Evolutionary conservation across 2,113 vertebrate species (phyloP), one percentile per base, ranked within the genome.

Genomic region (Salvelinus alpinus): DNA sequence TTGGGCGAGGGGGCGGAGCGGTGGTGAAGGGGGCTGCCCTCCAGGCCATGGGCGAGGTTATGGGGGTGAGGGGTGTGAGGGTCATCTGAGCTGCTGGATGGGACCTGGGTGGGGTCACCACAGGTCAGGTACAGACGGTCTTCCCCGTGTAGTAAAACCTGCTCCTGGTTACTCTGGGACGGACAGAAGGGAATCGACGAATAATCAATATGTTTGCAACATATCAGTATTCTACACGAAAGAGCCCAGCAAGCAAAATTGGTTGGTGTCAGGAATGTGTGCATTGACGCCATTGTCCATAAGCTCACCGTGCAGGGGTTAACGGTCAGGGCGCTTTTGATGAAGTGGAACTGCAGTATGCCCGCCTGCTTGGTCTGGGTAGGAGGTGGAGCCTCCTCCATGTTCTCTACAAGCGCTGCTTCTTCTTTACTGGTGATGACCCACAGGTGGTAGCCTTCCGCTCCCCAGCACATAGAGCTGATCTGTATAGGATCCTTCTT

Each of bases 391-490:
- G 38, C 38, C 72, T 73, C 90, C 76, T 84, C 66, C 84, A 89
- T 87, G 74, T 74, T 72, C 22, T 90, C 89, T 74, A 76, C 64
- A 34, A 89, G 90, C 72, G 78, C 64, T 64, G 76, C 86, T 38
- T 88, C 88, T 76, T 82, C 92, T 73, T 89, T 91, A 73, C 92
- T 91, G 80, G 95, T 91, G 76, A 99, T 92, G 77, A 96, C 97
- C 98, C 98, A 99, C 1, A 99, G 89, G 77, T 99, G 95, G 88
- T 99, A 99, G 1, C 98, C 98, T 92, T 99, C 97, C 77, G 97
- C 95, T 88, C 98, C 98, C 98, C 98, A 99, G 88, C 96, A 96
- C 98, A 99, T 99, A 90, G 96, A 99, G 92, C 88, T 94, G 92
- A 99, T 96, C 93, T 96, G 99, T 75, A 99, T 88, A 62, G 97